Evolutionary conservation across 2,888 invertebrate species (phyloP).

Genomic region (Schrankia costaestrigalis): DNA sequence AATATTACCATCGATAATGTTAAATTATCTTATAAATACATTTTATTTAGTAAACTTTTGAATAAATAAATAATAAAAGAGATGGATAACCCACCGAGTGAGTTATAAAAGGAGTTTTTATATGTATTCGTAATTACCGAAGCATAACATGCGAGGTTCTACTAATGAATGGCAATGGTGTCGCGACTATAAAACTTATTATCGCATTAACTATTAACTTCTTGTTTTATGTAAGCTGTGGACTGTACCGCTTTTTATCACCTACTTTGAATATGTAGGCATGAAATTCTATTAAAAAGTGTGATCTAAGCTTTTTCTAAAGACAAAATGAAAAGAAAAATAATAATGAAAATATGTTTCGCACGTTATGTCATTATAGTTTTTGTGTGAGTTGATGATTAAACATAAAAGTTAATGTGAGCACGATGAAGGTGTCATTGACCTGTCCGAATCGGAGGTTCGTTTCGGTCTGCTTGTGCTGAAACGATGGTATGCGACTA

Average conservation of each 20-base stretch:
- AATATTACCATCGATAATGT: neutral
- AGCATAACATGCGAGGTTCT: constrained; percentile 25
- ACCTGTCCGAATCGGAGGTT: constrained; percentile 51
- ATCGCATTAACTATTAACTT: constrained; percentile 9
- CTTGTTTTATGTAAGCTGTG: neutral
- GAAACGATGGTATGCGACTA: constrained; percentile 66
- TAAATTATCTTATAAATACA: no score
- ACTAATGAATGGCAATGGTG: constrained; percentile 26
- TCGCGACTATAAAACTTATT: constrained; percentile 15
- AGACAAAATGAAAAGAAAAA: no score
- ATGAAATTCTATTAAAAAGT: no score
- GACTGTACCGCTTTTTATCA: no score
- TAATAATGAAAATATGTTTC: constrained; percentile 19
- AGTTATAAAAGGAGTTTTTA: constrained; percentile 17
- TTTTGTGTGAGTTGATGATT: constrained; percentile 39
- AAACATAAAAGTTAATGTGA: constrained; percentile 39
- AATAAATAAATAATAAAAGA: no score
- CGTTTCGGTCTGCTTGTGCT: constrained; percentile 68
- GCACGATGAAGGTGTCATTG: constrained; percentile 58
- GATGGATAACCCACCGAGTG: no score
- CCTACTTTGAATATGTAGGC: no score
- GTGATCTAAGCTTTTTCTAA: no score
- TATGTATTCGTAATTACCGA: constrained; percentile 19
- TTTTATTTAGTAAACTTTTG: no score
- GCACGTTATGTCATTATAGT: constrained; percentile 25